Percentiles rank a stretch among this genome's conserved stretches.
Evolutionary conservation across 2,113 vertebrate genomes (phyloP).

Genomic region (Hippolais icterina): DNA sequence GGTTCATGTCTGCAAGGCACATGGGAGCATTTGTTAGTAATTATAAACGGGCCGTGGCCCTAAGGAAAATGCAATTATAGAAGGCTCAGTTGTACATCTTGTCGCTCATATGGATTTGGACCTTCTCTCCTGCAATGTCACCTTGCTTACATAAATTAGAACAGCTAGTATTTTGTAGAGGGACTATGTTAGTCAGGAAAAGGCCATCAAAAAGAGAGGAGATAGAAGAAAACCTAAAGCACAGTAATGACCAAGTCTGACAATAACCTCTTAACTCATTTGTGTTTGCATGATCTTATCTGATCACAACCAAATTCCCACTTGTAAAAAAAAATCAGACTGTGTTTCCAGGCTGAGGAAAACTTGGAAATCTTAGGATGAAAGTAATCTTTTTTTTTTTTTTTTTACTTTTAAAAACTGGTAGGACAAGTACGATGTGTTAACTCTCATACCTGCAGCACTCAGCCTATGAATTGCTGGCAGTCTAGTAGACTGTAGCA

Average conservation of each 20-base stretch:
- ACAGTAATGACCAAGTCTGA: background rate
- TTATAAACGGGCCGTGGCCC: background rate
- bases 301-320: background rate
- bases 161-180: background rate
- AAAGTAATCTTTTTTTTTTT: background rate
- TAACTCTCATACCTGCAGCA: background rate
- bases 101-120: background rate
- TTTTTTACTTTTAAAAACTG: background rate
- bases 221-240: background rate
- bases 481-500: background rate
- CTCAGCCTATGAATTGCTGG: background rate
- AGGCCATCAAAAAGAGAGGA: background rate
- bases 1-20: slow-evolving; percentile 76
- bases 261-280: background rate
- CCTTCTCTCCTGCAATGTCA: background rate
- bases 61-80: background rate
- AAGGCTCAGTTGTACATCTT: background rate
- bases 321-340: background rate
- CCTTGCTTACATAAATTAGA: background rate
- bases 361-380: background rate
- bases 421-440: background rate
- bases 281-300: background rate
- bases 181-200: background rate
- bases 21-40: background rate
- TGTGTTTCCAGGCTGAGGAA: background rate